These are phyloP conservation scores for Euphydryas editha DNA, from an alignment of 2,888 invertebrate genomes.

Conservation along the genomic window DNA sequence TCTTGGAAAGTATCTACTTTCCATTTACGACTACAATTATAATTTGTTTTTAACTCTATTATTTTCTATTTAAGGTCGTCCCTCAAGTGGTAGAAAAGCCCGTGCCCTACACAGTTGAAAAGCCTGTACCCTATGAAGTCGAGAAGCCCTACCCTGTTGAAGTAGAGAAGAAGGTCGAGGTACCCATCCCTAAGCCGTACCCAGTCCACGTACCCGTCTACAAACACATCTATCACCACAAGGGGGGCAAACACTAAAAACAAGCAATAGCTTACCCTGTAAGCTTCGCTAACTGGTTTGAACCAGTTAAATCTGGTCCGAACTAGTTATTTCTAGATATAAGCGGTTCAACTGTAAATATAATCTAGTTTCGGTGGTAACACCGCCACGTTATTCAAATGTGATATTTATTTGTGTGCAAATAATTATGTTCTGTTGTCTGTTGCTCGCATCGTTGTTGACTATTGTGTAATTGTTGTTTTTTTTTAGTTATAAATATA, in stretches of 20 bases:
- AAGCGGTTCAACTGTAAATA: constrained; percentile 59
- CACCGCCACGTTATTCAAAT: constrained; percentile 67
- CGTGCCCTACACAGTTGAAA: constrained; percentile 89
- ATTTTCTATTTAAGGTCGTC: constrained; percentile 75
- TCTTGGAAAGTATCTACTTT: not conserved
- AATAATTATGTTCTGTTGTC: constrained; percentile 61
- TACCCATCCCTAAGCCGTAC: constrained; percentile 88
- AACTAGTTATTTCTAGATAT: constrained; percentile 46
- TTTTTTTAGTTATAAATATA: constrained; percentile 36
- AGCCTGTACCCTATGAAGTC: constrained; percentile 87
- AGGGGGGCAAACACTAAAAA: constrained; percentile 79
- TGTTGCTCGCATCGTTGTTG: constrained; percentile 78
- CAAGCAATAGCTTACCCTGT: constrained; percentile 35
- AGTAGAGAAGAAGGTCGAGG: constrained; percentile 89
- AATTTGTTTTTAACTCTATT: not conserved
- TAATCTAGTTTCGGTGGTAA: constrained; percentile 68
- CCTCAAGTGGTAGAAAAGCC: constrained; percentile 89
- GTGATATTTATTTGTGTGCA: constrained; percentile 82
- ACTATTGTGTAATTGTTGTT: constrained; percentile 78
- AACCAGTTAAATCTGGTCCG: constrained; percentile 29
- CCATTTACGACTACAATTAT: not conserved
- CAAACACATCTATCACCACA: constrained; percentile 88
- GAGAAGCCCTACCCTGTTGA: constrained; percentile 90
- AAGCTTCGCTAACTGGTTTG: constrained; percentile 27
- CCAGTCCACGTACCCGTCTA: constrained; percentile 89